A percentile compares a stretch with the other conserved stretches of the same genome.
These are phyloP conservation scores for Rhogogaster chlorosoma DNA, from an alignment of 2,888 invertebrate species.

Conservation along the genomic window DNA sequence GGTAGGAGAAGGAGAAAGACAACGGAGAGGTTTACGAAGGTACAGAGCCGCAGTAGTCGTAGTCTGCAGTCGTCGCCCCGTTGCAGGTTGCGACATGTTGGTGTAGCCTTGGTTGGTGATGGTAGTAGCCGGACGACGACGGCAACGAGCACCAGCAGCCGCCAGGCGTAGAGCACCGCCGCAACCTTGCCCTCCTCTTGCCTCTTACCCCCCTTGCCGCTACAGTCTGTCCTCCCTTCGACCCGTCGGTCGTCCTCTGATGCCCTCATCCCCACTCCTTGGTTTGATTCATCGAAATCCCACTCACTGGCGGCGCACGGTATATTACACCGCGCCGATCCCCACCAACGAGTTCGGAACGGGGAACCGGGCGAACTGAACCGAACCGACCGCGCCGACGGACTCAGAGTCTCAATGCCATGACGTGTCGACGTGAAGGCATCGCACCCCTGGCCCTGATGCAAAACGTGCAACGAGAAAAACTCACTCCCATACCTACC, in stretches of 20 bases:
- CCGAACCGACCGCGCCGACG: constrained; percentile 55
- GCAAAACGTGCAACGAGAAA: constrained; percentile 34
- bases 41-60: neutral
- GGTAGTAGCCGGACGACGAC: neutral
- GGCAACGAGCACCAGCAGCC: neutral
- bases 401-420: constrained; percentile 55
- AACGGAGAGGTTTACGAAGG: constrained; percentile 9
- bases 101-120: constrained; percentile 7
- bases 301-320: constrained; percentile 50
- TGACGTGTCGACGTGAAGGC: constrained; percentile 51
- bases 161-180: constrained; percentile 35
- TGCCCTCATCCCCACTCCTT: constrained; percentile 75
- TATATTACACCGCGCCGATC: constrained; percentile 41
- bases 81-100: constrained; percentile 36
- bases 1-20: constrained; percentile 3
- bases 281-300: constrained; percentile 53
- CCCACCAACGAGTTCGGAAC: constrained; percentile 14
- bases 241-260: constrained; percentile 75
- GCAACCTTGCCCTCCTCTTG: constrained; percentile 49
- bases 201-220: constrained; percentile 23
- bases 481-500: neutral
- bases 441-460: constrained; percentile 40
- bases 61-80: constrained; percentile 30
- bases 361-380: constrained; percentile 1
- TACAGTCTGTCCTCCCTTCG: constrained; percentile 19